Base-by-base conservation (phyloP, 2,797 vertebrate genomes). In the Danio jaintianensis region DNA sequence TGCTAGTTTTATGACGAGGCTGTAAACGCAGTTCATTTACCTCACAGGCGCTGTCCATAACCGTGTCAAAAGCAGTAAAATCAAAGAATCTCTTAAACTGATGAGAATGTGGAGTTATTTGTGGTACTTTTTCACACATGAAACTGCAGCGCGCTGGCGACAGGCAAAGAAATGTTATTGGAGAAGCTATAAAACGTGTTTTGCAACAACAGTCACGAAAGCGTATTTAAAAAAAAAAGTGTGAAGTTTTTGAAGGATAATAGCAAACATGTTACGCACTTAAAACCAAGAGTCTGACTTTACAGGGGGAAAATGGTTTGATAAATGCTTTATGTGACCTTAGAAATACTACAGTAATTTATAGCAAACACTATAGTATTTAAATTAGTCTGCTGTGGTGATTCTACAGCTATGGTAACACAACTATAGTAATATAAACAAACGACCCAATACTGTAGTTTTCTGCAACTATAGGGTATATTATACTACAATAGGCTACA, bases 31-130 rank as follows among this genome's bases (percentile, higher is more conserved):
- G 75, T 85, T 78, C 66, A 83, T 75, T 75, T 79, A 79, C 56
- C 76, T 66, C 74, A 52, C 56, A 56, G 36, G 68, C 45, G 12
- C 66, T n/a, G 45, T 45, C 75, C 64, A 56, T 79, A 76, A 82
- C 75, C 4, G 56, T 78, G 59, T 45, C 68, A 36, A 68, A n/a
- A 62, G 59, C 56, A 67, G 78, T 52, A 75, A 75, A 68, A 42
- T 75, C 62, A 78, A 81, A 78, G 64, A 81, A 53, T 81, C 79
- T 85, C 79, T 81, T 85, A 69, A 85, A 85, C 59, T 55, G 70
- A 83, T 79, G 82, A 76, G 72, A 67, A 61, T 50, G 6, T 16
- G 40, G 42, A 48, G 59, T 53, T 64, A 66, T 55, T 53, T 4
- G 6, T 15, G 36, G 38, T 29, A 42, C 47, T 42, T 75, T 71